Percentiles rank a stretch among this genome's conserved stretches.
phyloP scores from a whole-genome alignment of 2,797 vertebrate genomes.

The Lepus oiostolus region DNA sequence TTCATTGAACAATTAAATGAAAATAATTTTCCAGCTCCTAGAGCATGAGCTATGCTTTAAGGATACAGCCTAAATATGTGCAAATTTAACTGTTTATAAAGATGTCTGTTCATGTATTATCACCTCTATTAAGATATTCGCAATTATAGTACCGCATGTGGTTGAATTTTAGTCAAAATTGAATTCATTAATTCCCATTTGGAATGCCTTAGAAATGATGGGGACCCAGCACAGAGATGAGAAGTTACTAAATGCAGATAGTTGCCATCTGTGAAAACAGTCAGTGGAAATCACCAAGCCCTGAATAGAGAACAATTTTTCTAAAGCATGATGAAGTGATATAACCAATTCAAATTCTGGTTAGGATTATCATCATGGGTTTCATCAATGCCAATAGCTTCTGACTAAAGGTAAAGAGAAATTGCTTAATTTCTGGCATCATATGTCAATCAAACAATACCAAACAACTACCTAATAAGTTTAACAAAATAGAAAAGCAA shows the following conservation, averaged over 20 bases:
- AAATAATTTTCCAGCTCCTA: background rate
- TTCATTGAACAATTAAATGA: constrained; percentile 36
- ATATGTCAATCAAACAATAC: background rate
- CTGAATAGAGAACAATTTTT: background rate
- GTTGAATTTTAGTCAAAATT: constrained; percentile 48
- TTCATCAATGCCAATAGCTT: background rate
- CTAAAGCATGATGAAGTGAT: background rate
- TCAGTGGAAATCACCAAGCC: background rate
- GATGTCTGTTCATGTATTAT: background rate
- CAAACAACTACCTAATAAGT: background rate
- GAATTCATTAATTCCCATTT: background rate
- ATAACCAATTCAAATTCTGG: background rate
- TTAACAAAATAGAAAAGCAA: background rate
- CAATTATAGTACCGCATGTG: background rate
- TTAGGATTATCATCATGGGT: background rate
- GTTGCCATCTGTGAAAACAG: background rate
- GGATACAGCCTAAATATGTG: background rate
- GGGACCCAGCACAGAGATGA: background rate
- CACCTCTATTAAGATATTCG: background rate
- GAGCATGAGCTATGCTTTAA: background rate
- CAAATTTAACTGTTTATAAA: background rate
- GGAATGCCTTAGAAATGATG: constrained; percentile 22
- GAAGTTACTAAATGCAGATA: background rate
- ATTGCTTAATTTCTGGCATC: background rate
- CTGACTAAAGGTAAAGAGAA: background rate